Percentiles rank a stretch among this genome's conserved stretches.
These are phyloP conservation scores for Synchiropus splendidus DNA, from an alignment of 2,113 vertebrate genomes.

Conservation along the genomic window DNA sequence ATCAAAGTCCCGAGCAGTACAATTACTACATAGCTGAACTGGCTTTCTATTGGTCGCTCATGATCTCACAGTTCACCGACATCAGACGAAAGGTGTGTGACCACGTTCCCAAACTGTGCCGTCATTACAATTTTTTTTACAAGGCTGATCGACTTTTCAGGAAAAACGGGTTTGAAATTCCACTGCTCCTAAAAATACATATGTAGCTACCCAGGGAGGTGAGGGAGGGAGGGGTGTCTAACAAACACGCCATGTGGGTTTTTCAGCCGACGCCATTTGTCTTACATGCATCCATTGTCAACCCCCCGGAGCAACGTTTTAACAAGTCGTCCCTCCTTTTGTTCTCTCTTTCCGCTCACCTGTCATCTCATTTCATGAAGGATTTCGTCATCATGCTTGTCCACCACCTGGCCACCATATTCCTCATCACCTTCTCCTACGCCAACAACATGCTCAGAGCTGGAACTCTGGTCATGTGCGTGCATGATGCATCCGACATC, in stretches of 20 bases:
- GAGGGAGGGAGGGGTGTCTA: too few relatives aligned
- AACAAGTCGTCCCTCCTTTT: background rate
- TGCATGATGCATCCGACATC: slow-evolving; percentile 80
- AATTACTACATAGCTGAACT: slow-evolving; percentile 85
- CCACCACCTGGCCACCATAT: slow-evolving; percentile 78
- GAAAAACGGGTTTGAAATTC: slow-evolving; percentile 11
- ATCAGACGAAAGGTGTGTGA: slow-evolving; percentile 89
- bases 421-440: slow-evolving; percentile 82
- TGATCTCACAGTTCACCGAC: slow-evolving; percentile 89
- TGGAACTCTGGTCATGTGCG: slow-evolving; percentile 79
- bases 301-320: background rate
- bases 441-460: slow-evolving; percentile 84
- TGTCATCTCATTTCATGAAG: slow-evolving; percentile 46
- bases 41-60: slow-evolving; percentile 88
- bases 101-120: background rate
- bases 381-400: slow-evolving; percentile 85
- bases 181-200: too few relatives aligned
- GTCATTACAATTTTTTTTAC: too few relatives aligned
- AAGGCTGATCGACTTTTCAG: background rate
- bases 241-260: too few relatives aligned
- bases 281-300: background rate
- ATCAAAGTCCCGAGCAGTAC: slow-evolving; percentile 75
- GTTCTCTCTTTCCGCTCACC: background rate
- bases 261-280: too few relatives aligned
- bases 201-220: too few relatives aligned